Conservation (phyloP, 2,888 invertebrate species). For the Frankliniella fusca region DNA sequence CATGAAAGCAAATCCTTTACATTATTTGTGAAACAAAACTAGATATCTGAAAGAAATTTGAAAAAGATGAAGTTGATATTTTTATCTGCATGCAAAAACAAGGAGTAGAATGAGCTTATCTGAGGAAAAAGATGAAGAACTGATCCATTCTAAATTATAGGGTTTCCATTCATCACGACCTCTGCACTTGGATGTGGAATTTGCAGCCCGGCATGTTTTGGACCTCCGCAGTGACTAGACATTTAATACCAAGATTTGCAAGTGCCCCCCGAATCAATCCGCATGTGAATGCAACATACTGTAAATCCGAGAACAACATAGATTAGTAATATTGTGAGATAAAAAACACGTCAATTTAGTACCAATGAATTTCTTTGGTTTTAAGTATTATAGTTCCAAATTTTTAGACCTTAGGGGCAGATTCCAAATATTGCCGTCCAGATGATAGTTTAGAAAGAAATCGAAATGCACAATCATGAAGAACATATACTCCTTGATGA, state of each 20-base stretch:
- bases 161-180: background rate
- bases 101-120: too few relatives aligned
- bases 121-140: too few relatives aligned
- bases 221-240: conserved; percentile 93
- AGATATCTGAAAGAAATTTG: too few relatives aligned
- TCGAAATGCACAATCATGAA: conserved; percentile 92
- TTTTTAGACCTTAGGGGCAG: conserved; percentile 70
- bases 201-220: conserved; percentile 87
- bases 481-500: conserved; percentile 95
- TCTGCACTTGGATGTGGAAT: conserved; percentile 84
- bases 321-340: background rate
- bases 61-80: too few relatives aligned
- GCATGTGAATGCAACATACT: conserved; percentile 92
- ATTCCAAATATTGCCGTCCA: conserved; percentile 85
- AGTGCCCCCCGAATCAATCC: conserved; percentile 92
- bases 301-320: conserved; percentile 43
- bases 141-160: too few relatives aligned
- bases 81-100: too few relatives aligned
- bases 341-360: background rate
- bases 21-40: too few relatives aligned
- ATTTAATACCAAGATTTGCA: conserved; percentile 88
- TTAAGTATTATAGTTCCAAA: background rate
- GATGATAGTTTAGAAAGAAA: conserved; percentile 83
- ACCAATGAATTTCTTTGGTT: background rate
- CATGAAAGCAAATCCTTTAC: too few relatives aligned